Evolutionary conservation across 2,888 invertebrate genomes (phyloP).

Genomic region (Chaetogeoica ovagalla): DNA sequence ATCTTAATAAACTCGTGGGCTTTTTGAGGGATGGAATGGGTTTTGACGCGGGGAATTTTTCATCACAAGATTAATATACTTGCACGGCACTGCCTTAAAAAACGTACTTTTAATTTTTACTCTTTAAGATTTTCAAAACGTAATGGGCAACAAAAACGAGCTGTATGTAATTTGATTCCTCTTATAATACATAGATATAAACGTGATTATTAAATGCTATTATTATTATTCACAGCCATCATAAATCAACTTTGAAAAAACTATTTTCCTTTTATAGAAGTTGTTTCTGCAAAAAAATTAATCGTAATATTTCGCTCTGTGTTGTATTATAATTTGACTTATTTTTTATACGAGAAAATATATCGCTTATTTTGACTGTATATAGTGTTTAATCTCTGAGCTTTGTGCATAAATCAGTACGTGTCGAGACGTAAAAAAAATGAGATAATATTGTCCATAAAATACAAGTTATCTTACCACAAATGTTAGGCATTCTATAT

Average conservation of each 20-base stretch:
- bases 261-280: too few relatives aligned
- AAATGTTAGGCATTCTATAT: neutral
- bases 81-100: neutral
- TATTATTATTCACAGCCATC: too few relatives aligned
- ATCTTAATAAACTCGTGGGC: conserved; percentile 14
- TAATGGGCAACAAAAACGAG: too few relatives aligned
- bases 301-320: too few relatives aligned
- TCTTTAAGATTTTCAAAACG: neutral
- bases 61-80: conserved; percentile 20
- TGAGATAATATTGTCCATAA: neutral
- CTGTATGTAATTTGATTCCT: too few relatives aligned
- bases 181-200: too few relatives aligned
- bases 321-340: too few relatives aligned
- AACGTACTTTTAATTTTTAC: conserved; percentile 4
- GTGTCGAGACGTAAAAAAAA: neutral
- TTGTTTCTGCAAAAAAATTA: too few relatives aligned
- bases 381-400: neutral
- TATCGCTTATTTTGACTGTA: too few relatives aligned
- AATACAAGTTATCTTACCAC: neutral
- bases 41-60: conserved; percentile 3
- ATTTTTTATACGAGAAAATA: too few relatives aligned
- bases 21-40: neutral
- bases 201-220: too few relatives aligned
- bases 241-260: too few relatives aligned
- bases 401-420: neutral